Evolutionary conservation across 2,113 vertebrate genomes (phyloP), one percentile per base, ranked within the genome.

Genomic region (Phoenicopterus ruber): DNA sequence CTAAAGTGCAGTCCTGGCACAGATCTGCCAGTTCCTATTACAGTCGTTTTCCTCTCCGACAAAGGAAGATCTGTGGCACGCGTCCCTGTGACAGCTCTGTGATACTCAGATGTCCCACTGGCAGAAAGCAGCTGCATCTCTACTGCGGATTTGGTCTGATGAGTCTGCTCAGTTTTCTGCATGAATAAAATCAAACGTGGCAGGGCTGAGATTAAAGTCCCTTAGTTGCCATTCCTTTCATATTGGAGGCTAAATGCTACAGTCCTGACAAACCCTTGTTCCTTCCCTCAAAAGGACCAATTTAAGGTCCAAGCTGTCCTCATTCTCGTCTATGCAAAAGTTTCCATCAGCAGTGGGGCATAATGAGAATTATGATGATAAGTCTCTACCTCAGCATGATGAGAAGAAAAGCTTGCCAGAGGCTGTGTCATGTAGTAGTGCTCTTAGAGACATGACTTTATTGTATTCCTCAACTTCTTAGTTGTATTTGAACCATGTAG

Each of bases 1-100:
- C 36, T 65, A 2, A 94, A 96, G 26, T 29, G 36, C 58, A 62
- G 50, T 44, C 54, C 86, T 94, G 93, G 73, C 95, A 91, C 65
- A 85, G 81, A 95, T 85, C 87, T 95, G 93, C 84, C 81, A 44
- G 44, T 57, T 82, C 73, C 89, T 88, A 69, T 92, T 87, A 85
- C 4, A 8, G 61, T 32, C 0, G 0, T 72, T 90, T 84, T 85
- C 81, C 40, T 78, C 34, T 47, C 38, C 0, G 0, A 79, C 84
- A 93, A 89, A 91, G 61, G 65, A 59, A 59, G 69, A 89, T 84
- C 47, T 57, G 57, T 58, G 84, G 81, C 87, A 93, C 25, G 4
- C 0, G 19, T 89, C 36, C 36, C 70, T 42, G 40, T 63, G 70
- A 79, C 44, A 85, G 74, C 66, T 86, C 58, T 82, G 36, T 78